Percentiles rank a stretch among this genome's conserved stretches.
These are phyloP conservation scores for Thinocorus orbignyianus DNA, from an alignment of 2,113 vertebrate species.

Conservation along the genomic window DNA sequence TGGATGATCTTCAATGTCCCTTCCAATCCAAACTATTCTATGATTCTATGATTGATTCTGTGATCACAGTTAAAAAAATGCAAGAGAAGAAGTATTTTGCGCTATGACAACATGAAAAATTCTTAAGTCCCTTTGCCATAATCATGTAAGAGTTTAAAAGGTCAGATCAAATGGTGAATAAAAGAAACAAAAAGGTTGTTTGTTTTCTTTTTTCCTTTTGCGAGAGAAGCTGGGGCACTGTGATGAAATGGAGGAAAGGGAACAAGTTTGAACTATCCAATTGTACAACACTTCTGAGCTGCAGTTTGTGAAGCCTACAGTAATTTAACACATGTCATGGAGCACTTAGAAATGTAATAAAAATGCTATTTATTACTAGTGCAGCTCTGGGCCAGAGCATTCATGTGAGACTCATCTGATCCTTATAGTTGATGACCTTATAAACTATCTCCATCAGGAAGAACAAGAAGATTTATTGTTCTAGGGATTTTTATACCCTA, in stretches of 20 bases:
- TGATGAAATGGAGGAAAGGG: not conserved
- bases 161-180: not conserved
- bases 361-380: constrained; percentile 54
- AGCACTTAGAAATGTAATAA: constrained; percentile 62
- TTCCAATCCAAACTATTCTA: too few species aligned
- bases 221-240: not conserved
- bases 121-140: not conserved
- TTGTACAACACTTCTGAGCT: constrained; percentile 36
- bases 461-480: constrained; percentile 57
- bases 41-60: too few species aligned
- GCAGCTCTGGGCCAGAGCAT: constrained; percentile 37
- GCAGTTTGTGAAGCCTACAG: constrained; percentile 31
- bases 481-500: constrained; percentile 7
- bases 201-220: not conserved
- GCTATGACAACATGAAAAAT: not conserved
- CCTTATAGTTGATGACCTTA: constrained; percentile 44
- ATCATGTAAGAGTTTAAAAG: not conserved
- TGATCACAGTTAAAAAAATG: not conserved
- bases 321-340: constrained; percentile 58
- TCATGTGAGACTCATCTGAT: constrained; percentile 50
- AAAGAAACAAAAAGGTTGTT: not conserved
- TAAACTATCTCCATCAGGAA: constrained; percentile 46
- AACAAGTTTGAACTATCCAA: constrained; percentile 20
- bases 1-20: too few species aligned
- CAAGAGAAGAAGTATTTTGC: not conserved